These are phyloP conservation scores for Mythimna lalbum DNA, from an alignment of 2,888 invertebrate species.

Conservation along the genomic window DNA sequence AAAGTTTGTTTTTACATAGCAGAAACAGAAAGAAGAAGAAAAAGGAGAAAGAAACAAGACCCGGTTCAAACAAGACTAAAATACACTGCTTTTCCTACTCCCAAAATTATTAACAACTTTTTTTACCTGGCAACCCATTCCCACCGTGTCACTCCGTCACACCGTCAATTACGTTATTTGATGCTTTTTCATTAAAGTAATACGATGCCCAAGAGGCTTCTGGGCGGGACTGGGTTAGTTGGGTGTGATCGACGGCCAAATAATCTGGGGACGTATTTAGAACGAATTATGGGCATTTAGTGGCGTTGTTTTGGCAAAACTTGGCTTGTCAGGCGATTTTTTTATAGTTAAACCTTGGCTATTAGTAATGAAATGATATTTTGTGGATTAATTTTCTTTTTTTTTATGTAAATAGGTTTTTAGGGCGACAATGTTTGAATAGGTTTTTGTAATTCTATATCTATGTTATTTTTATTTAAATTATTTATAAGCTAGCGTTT, in stretches of 20 bases:
- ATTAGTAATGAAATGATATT: conserved; percentile 44
- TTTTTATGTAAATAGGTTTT: conserved; percentile 41
- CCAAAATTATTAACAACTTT: neutral
- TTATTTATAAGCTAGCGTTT: no score
- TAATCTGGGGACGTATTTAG: conserved; percentile 63
- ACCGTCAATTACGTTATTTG: conserved; percentile 88
- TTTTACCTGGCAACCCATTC: conserved; percentile 57
- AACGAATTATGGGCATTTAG: conserved; percentile 56
- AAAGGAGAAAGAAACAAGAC: no score
- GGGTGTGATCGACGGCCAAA: conserved; percentile 66
- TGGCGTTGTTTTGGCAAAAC: conserved; percentile 48
- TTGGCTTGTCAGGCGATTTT: conserved; percentile 52
- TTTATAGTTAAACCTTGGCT: conserved; percentile 45
- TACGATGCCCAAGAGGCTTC: conserved; percentile 77
- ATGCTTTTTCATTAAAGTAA: conserved; percentile 88
- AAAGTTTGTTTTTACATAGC: no score
- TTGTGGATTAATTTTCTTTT: conserved; percentile 3
- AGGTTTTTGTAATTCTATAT: conserved; percentile 1
- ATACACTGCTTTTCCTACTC: no score
- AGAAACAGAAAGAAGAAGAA: no score
- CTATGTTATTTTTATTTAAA: neutral
- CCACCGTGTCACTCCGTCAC: conserved; percentile 57
- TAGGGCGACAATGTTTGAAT: conserved; percentile 21
- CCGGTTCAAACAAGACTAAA: neutral
- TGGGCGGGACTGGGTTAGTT: conserved; percentile 76